Evolutionary conservation across 2,888 invertebrate genomes (phyloP), one percentile per base, ranked within the genome.

Genomic region (Uloborus plumipes): DNA sequence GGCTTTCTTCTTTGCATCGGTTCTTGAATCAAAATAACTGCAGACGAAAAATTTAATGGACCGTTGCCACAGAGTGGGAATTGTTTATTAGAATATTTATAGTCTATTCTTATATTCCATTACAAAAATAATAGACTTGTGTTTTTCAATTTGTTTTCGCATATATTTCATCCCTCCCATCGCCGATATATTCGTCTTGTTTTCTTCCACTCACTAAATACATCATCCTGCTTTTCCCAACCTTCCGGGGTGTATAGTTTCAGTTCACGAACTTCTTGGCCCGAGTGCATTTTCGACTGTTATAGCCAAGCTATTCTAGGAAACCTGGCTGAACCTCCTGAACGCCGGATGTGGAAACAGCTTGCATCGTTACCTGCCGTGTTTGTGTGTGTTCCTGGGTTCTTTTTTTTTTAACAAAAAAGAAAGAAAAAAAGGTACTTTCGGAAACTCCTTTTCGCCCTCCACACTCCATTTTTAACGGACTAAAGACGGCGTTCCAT

Each of bases 221-320:
- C 16, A 47, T 50, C 55, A 22, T 31, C 62, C 62, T 15, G 64
- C 51, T 20, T 15, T 53, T 39, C n/a, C 39, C 31, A 39, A 39
- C 58, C 58, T 70, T 58, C 64, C 47, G 49, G 59, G 59, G 70
- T 74, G 70, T 80, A 65, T 22, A 39, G 58, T 74, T 80, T 74
- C 80, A 74, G 80, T 80, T 80, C 80, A 80, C 73, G 80, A 80
- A 74, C 80, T 80, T 80, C 55, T 70, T 74, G 74, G 74, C 74
- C 53, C 31, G 50, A 61, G 16, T 26, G 55, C 62, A n/a, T 62
- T 20, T 59, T 58, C n/a, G 18, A 78, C 78, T 78, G 72, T 72
- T 66, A 69, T 80, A 74, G 80, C 69, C 26, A 61, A 70, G 69
- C 80, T 80, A 80, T 80, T 80, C 72, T 61, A 15, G 73, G 67